A percentile compares a stretch with the other conserved stretches of the same genome.
These are phyloP conservation scores for Rhombomys opimus DNA, from an alignment of 2,113 vertebrate genomes.

Conservation along the genomic window DNA sequence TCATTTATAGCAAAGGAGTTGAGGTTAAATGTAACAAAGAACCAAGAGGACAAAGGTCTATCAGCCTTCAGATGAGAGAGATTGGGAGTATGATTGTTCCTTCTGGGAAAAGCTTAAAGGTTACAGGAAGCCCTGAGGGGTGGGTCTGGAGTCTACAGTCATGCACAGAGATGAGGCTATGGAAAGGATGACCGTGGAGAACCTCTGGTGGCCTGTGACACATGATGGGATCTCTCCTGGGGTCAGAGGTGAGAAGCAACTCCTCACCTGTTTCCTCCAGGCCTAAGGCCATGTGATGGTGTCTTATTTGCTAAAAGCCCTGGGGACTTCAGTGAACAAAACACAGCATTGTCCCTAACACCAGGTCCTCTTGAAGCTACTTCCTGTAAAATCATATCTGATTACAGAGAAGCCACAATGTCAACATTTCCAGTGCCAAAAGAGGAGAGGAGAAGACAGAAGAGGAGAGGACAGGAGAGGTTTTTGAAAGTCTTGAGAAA, in stretches of 20 bases:
- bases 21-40: not conserved
- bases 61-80: not conserved
- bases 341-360: not conserved
- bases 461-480: too few relatives aligned
- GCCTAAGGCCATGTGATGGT: not conserved
- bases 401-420: not conserved
- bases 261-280: not conserved
- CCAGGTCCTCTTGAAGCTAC: not conserved
- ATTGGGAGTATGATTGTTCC: not conserved
- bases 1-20: not conserved
- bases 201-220: not conserved
- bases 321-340: not conserved
- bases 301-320: not conserved
- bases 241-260: not conserved
- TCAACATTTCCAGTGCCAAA: not conserved
- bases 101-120: not conserved
- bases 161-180: not conserved
- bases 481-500: not conserved
- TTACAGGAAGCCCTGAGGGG: not conserved
- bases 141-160: not conserved
- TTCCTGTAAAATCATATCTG: not conserved
- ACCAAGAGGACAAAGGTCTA: not conserved
- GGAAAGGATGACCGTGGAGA: not conserved
- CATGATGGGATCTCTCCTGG: not conserved
- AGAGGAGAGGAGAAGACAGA: not conserved